Evolutionary conservation across 2,888 invertebrate genomes (phyloP).

Genomic region (Ceraclea dissimilis): DNA sequence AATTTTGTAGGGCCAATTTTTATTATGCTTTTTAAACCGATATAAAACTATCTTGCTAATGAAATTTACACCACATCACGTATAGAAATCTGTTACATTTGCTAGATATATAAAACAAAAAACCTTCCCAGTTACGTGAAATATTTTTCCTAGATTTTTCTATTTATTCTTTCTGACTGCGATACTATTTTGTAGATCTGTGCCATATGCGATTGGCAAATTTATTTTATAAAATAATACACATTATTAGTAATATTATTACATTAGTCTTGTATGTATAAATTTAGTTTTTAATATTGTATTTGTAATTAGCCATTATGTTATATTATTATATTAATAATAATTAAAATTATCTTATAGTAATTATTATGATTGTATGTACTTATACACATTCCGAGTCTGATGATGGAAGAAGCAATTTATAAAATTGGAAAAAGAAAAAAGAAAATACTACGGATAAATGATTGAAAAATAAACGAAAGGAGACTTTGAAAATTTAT

Average conservation of each 20-base stretch:
- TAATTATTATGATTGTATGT: conserved; percentile 19
- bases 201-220: conserved; percentile 24
- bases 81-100: too few species aligned
- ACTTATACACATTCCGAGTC: conserved; percentile 26
- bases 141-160: too few species aligned
- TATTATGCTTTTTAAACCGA: too few species aligned
- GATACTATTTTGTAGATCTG: conserved; percentile 8
- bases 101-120: too few species aligned
- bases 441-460: conserved; percentile 11
- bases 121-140: too few species aligned
- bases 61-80: too few species aligned
- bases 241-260: conserved; percentile 19
- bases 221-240: conserved; percentile 16
- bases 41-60: too few species aligned
- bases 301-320: conserved; percentile 14
- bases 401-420: conserved; percentile 18
- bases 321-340: conserved; percentile 24
- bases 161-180: too few species aligned
- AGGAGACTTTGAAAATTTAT: not conserved
- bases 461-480: not conserved
- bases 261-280: not conserved
- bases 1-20: too few species aligned
- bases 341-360: conserved; percentile 21
- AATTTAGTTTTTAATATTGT: conserved; percentile 2
- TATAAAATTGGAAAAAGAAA: conserved; percentile 22